phyloP scores from a whole-genome alignment of 2,888 invertebrate species.

The Xestia c-nigrum region DNA sequence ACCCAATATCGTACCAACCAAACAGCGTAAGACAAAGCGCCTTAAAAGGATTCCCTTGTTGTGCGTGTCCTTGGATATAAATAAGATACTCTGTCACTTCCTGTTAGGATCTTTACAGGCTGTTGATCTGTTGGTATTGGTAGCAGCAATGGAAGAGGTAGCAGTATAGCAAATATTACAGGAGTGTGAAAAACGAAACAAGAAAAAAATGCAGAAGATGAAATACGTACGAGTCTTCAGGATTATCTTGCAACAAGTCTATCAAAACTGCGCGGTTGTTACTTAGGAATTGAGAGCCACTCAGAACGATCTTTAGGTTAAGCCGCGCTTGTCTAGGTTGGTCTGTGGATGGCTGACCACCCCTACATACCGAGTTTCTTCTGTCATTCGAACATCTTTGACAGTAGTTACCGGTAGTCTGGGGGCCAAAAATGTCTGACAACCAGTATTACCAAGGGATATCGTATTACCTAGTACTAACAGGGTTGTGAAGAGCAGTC shows the following conservation, averaged over 20 bases:
- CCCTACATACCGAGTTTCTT: too few species aligned
- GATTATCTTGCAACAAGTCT: not conserved
- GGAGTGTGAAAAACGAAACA: not conserved
- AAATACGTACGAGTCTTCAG: not conserved
- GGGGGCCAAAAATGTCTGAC: too few species aligned
- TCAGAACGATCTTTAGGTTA: too few species aligned
- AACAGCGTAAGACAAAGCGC: conserved; percentile 26
- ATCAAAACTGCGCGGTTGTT: not conserved
- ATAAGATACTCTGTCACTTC: conserved; percentile 43
- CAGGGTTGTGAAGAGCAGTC: too few species aligned
- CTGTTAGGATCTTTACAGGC: conserved; percentile 30
- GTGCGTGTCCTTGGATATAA: conserved; percentile 32
- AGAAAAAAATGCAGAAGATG: not conserved
- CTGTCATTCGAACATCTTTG: too few species aligned
- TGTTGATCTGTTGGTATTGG: conserved; percentile 10
- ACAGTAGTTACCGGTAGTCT: too few species aligned
- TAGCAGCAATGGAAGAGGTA: not conserved
- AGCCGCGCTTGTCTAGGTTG: too few species aligned
- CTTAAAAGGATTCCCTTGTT: conserved; percentile 59
- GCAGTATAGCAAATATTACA: not conserved
- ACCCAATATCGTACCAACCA: conserved; percentile 27
- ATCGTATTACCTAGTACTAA: too few species aligned
- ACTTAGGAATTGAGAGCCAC: too few species aligned
- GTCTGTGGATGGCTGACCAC: too few species aligned
- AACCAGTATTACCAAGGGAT: too few species aligned